A percentile compares a stretch with the other conserved stretches of the same genome.
Conservation (phyloP, 2,113 vertebrate species). For the Hypocryptadius cinnamomeus region DNA sequence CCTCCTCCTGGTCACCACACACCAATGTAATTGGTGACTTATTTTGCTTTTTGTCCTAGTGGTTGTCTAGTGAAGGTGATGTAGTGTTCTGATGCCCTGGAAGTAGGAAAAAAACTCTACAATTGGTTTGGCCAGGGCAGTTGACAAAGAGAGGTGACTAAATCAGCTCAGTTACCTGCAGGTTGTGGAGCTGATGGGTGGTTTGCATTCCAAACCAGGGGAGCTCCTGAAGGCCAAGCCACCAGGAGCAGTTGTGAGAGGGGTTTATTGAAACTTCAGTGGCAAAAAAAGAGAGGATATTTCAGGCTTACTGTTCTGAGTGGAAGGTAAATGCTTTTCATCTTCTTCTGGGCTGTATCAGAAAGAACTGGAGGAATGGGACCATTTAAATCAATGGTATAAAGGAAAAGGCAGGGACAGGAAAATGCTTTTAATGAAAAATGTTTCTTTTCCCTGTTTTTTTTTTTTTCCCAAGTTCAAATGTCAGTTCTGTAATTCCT, state of each 20-base stretch:
- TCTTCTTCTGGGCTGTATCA: background rate
- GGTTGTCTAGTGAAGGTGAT: background rate
- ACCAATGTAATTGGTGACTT: background rate
- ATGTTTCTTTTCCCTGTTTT: background rate
- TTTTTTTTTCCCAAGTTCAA: background rate
- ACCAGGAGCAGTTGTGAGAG: background rate
- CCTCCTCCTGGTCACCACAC: background rate
- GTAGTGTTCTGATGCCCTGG: rapidly evolving
- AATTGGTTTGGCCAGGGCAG: background rate
- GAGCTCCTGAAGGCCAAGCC: background rate
- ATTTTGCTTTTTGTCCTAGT: background rate
- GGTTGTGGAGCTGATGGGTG: background rate
- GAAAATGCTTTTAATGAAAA: background rate
- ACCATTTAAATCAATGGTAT: background rate
- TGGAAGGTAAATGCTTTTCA: background rate
- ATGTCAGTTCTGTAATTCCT: background rate
- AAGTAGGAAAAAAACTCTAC: background rate
- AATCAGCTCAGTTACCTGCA: background rate
- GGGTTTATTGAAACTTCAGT: background rate
- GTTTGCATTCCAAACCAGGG: background rate
- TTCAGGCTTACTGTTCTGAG: background rate
- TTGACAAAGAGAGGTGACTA: background rate
- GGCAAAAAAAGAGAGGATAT: background rate
- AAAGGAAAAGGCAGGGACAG: background rate
- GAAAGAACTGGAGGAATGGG: background rate